These are phyloP conservation scores for Hyposoter dolosus DNA, from an alignment of 2,888 invertebrate genomes.

Conservation along the genomic window DNA sequence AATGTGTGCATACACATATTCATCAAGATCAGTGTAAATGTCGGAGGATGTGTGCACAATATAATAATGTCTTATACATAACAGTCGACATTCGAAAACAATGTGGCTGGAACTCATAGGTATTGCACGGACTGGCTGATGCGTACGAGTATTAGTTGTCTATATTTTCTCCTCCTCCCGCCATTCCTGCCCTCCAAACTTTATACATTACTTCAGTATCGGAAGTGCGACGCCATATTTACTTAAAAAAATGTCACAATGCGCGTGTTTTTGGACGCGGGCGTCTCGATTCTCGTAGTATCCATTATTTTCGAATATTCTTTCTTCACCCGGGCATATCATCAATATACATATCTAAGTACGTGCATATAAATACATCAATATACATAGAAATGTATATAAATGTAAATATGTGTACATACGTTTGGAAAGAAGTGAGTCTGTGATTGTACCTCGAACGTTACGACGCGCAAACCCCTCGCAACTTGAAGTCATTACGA, in stretches of 20 bases:
- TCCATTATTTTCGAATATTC: constrained; percentile 30
- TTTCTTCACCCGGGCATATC: constrained; percentile 9
- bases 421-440: constrained; percentile 43
- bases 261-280: constrained; percentile 50
- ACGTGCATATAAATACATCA: constrained; percentile 4
- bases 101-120: constrained; percentile 51
- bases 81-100: constrained; percentile 58
- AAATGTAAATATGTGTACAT: constrained; percentile 28
- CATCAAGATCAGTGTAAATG: constrained; percentile 8
- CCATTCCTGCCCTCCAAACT: constrained; percentile 19
- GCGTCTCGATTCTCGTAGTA: constrained; percentile 45
- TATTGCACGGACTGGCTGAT: constrained; percentile 59
- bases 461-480: constrained; percentile 57
- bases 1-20: constrained; percentile 2
- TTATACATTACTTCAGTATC: constrained; percentile 61
- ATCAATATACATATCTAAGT: constrained; percentile 16
- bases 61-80: constrained; percentile 39
- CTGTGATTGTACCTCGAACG: constrained; percentile 59
- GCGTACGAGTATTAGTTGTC: constrained; percentile 50
- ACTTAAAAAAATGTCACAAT: constrained; percentile 52
- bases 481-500: constrained; percentile 51
- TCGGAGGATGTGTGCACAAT: constrained; percentile 15
- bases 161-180: background rate
- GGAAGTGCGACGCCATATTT: constrained; percentile 58
- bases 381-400: constrained; percentile 13